A percentile compares a stretch with the other conserved stretches of the same genome.
Evolutionary conservation across 2,888 invertebrate species (phyloP).

Genomic region (Drosophila bunnanda): DNA sequence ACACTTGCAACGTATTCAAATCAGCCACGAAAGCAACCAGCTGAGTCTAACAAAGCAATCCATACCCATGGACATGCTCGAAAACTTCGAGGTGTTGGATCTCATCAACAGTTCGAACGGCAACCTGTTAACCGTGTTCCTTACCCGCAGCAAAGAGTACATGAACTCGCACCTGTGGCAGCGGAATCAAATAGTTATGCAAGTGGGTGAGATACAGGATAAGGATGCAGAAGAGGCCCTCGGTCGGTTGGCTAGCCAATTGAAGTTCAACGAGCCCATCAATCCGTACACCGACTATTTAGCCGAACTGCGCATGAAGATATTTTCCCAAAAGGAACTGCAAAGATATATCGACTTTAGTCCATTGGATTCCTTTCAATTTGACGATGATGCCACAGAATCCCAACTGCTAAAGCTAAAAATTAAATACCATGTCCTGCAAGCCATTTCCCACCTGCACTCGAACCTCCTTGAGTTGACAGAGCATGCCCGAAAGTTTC

Average conservation of each 20-base stretch:
- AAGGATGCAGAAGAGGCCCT: constrained; percentile 32
- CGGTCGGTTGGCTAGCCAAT: not conserved
- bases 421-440: constrained; percentile 64
- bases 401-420: constrained; percentile 71
- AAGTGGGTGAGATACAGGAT: constrained; percentile 46
- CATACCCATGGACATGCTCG: constrained; percentile 46
- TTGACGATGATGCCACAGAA: constrained; percentile 55
- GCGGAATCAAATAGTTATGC: constrained; percentile 22
- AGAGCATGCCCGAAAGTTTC: constrained; percentile 4
- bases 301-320: constrained; percentile 70
- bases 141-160: constrained; percentile 72
- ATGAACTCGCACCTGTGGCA: constrained; percentile 13
- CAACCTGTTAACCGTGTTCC: constrained; percentile 69
- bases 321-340: constrained; percentile 59
- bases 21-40: constrained; percentile 50
- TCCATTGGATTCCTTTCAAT: constrained; percentile 35
- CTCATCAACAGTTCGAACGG: constrained; percentile 67
- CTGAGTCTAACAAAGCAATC: constrained; percentile 47
- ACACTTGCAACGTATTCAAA: constrained; percentile 53
- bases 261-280: constrained; percentile 42
- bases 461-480: constrained; percentile 17
- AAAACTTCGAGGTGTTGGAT: constrained; percentile 74
- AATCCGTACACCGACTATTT: constrained; percentile 64
- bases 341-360: constrained; percentile 37
- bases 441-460: constrained; percentile 23